Evolutionary conservation across 1,140 invertebrate genomes (phyloP).

Genomic region (Nomia melanderi): DNA sequence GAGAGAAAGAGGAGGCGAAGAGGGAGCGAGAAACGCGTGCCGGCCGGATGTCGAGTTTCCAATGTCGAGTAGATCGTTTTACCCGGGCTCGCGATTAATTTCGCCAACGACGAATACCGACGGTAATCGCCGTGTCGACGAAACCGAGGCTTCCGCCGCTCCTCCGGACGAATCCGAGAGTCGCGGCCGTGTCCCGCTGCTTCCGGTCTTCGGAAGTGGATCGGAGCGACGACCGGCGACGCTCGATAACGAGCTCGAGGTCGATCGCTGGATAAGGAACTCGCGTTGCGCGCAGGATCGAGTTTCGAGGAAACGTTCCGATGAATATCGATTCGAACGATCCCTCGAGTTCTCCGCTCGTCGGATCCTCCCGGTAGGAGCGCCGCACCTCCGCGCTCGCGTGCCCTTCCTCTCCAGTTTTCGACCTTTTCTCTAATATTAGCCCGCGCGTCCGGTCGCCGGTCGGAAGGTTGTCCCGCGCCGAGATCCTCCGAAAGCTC

Average conservation of each 20-base stretch:
- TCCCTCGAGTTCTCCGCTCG: too few relatives aligned
- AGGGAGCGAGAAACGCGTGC: conserved; percentile 23
- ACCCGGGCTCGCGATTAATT: conserved; percentile 63
- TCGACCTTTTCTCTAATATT: conserved; percentile 46
- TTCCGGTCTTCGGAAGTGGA: too few relatives aligned
- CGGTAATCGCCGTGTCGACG: conserved; percentile 23
- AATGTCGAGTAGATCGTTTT: conserved; percentile 67
- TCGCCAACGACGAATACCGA: conserved; percentile 47
- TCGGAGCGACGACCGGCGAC: too few relatives aligned
- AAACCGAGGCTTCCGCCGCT: conserved; percentile 20
- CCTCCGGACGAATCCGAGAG: background rate
- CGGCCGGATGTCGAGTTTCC: conserved; percentile 64
- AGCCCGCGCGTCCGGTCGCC: background rate
- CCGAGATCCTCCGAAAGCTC: background rate
- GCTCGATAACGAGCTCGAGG: too few relatives aligned
- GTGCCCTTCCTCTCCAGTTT: conserved; percentile 14
- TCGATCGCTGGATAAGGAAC: too few relatives aligned
- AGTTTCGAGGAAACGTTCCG: too few relatives aligned
- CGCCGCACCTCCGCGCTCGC: too few relatives aligned
- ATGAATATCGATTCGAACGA: too few relatives aligned
- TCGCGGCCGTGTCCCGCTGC: too few relatives aligned
- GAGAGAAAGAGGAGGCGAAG: background rate
- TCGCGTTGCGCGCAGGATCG: too few relatives aligned
- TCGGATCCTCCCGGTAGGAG: too few relatives aligned
- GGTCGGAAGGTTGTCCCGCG: background rate